A percentile compares a stretch with the other conserved stretches of the same genome.
phyloP scores from a whole-genome alignment of 1,140 invertebrate genomes.

The Bursaphelenchus mucronatus region DNA sequence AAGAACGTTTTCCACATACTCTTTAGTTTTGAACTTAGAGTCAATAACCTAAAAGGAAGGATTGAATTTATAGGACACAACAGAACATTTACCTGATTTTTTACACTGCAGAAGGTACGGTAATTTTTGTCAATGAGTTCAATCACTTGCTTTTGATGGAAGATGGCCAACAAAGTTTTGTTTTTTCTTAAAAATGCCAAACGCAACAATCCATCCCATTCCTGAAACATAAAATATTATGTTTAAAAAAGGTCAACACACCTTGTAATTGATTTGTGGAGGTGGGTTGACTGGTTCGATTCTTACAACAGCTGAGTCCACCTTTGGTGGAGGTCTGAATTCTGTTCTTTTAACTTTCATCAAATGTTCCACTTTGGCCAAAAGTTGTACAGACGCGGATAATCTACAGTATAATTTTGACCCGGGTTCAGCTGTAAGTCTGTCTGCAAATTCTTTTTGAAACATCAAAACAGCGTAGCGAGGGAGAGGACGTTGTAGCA shows the following conservation, averaged over 20 bases:
- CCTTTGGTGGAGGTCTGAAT: slow-evolving; percentile 90
- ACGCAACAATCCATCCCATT: slow-evolving; percentile 94
- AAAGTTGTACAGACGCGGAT: slow-evolving; percentile 89
- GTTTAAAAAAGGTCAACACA: slow-evolving; percentile 34
- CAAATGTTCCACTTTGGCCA: slow-evolving; percentile 87
- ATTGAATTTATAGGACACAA: slow-evolving; percentile 7
- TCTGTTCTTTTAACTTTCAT: slow-evolving; percentile 97
- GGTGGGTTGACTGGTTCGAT: slow-evolving; percentile 94
- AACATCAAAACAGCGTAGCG: slow-evolving; percentile 94
- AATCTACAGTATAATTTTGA: slow-evolving; percentile 94
- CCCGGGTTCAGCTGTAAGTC: slow-evolving; percentile 90
- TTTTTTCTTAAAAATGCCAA: slow-evolving; percentile 93
- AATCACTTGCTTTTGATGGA: slow-evolving; percentile 77
- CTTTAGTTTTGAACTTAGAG: slow-evolving; percentile 78
- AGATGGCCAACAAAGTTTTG: slow-evolving; percentile 79
- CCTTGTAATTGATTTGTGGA: slow-evolving; percentile 85
- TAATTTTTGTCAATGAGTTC: slow-evolving; percentile 87
- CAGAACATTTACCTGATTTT: slow-evolving; percentile 71
- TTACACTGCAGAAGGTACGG: slow-evolving; percentile 76
- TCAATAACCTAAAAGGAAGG: slow-evolving; percentile 70
- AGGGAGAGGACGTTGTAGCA: slow-evolving; percentile 75
- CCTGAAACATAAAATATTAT: slow-evolving; percentile 61
- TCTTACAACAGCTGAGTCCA: slow-evolving; percentile 95
- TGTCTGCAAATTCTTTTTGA: slow-evolving; percentile 94
- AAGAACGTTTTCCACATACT: slow-evolving; percentile 75